Conservation (phyloP, 2,797 vertebrate species). For the Glyptemys insculpta region DNA sequence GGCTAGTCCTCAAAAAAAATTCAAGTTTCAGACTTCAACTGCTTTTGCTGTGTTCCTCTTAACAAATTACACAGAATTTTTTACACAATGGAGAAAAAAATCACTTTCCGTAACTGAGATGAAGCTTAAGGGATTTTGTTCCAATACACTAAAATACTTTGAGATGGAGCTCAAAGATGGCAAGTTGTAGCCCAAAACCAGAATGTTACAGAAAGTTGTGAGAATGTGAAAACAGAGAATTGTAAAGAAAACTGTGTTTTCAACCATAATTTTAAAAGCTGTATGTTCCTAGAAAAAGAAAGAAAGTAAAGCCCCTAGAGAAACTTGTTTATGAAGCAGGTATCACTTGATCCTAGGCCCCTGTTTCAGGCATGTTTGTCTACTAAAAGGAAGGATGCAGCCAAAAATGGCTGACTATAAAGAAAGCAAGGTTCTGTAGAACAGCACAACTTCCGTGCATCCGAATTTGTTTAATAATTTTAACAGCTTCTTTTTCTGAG, state of each 20-base stretch:
- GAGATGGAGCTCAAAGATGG: not conserved
- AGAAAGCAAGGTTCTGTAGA: not conserved
- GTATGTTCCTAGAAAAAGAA: not conserved
- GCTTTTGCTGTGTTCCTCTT: not conserved
- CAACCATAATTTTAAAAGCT: not conserved
- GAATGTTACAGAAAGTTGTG: not conserved
- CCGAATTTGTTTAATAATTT: not conserved
- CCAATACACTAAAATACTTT: not conserved
- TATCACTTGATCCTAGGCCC: not conserved
- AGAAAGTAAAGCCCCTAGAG: not conserved
- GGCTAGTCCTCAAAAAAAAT: not conserved
- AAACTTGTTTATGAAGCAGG: not conserved
- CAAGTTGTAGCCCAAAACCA: not conserved
- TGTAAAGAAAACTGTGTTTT: not conserved
- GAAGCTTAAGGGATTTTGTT: not conserved
- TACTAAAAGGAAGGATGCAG: not conserved
- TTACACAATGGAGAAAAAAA: not conserved
- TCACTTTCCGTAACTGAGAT: not conserved
- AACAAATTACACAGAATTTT: not conserved
- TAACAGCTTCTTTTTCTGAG: not conserved
- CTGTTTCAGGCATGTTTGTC: not conserved
- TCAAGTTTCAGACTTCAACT: not conserved
- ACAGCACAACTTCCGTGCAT: not conserved
- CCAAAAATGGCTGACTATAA: not conserved
- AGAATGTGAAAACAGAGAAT: not conserved